Evolutionary conservation across 2,113 vertebrate genomes (phyloP).

Genomic region (Sinocyclocheilus grahami): DNA sequence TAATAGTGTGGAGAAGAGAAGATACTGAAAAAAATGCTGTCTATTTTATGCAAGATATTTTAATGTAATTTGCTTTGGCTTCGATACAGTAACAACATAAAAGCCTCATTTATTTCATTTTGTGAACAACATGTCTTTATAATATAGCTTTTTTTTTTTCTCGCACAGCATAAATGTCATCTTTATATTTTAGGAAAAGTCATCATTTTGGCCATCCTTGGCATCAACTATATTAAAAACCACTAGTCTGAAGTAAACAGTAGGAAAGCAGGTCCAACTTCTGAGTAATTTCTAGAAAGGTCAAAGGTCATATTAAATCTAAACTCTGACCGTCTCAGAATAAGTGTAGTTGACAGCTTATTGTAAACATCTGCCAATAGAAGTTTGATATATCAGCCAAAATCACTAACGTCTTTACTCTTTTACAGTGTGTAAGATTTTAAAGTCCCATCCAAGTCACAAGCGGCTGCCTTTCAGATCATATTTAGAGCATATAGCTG

Average conservation of each 20-base stretch:
- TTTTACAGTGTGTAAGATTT: slow-evolving; percentile 44
- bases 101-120: not conserved
- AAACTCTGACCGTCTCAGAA: not conserved
- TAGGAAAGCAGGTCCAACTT: not conserved
- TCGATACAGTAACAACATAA: not conserved
- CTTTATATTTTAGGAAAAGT: not conserved
- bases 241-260: not conserved
- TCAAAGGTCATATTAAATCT: not conserved
- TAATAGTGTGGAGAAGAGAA: not conserved
- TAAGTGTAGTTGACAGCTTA: not conserved
- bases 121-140: not conserved
- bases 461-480: slow-evolving; percentile 12
- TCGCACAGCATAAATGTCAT: not conserved
- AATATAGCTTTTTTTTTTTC: not conserved
- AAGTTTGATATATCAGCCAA: slow-evolving; percentile 18
- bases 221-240: not conserved
- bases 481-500: slow-evolving; percentile 9
- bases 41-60: not conserved
- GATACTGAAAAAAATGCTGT: not conserved
- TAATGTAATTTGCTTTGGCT: not conserved
- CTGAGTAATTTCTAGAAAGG: not conserved
- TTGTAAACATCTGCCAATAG: not conserved
- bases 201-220: not conserved
- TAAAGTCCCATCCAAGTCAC: slow-evolving; percentile 39
- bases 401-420: slow-evolving; percentile 34